Conservation (phyloP, 2,113 vertebrate species). For the Orthochromis malagaraziensis region DNA sequence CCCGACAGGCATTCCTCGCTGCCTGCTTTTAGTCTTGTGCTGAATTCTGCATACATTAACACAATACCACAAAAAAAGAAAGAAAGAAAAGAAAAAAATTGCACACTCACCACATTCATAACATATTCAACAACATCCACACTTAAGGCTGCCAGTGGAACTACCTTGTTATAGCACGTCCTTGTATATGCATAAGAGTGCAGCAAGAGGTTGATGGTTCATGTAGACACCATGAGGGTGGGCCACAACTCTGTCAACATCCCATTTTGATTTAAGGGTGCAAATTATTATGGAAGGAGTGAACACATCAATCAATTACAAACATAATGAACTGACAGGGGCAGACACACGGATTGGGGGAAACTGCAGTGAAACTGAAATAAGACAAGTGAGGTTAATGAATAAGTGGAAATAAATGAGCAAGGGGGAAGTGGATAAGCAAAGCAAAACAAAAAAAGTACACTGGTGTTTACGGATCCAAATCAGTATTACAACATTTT, state of each 20-base stretch:
- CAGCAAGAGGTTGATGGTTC: neutral
- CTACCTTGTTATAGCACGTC: neutral
- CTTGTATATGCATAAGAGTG: neutral
- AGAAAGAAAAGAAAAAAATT: neutral
- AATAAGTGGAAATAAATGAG: neutral
- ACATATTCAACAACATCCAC: neutral
- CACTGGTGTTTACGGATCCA: neutral
- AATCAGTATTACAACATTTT: neutral
- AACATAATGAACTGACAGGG: neutral
- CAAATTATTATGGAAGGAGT: neutral
- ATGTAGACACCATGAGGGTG: neutral
- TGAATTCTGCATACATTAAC: neutral
- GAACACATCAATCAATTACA: neutral
- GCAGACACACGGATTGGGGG: neutral
- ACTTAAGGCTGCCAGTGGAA: neutral
- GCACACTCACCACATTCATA: conserved; percentile 12
- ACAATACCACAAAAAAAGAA: neutral
- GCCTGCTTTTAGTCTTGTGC: neutral
- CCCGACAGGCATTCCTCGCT: neutral
- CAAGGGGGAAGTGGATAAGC: neutral
- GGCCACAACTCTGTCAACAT: neutral
- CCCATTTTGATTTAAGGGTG: neutral
- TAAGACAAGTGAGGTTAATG: neutral
- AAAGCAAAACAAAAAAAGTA: neutral
- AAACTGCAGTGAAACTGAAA: neutral